Percentiles rank a stretch among this genome's conserved stretches.
These are phyloP conservation scores for Eupithecia tripunctaria DNA, from an alignment of 2,888 invertebrate genomes.

Conservation along the genomic window DNA sequence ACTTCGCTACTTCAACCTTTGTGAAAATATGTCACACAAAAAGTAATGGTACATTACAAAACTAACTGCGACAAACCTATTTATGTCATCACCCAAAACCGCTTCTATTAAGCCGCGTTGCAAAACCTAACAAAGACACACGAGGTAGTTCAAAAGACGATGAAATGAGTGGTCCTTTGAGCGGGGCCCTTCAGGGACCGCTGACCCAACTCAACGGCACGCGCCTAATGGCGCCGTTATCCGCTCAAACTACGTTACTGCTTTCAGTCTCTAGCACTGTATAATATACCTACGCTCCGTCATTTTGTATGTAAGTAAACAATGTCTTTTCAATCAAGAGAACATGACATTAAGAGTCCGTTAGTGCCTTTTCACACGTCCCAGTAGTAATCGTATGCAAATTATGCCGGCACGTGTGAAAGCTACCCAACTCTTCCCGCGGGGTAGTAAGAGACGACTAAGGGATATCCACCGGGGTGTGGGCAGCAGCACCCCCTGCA, in stretches of 20 bases:
- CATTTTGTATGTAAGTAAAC: conserved; percentile 2
- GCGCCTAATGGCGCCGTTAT: conserved; percentile 71
- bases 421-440: no score
- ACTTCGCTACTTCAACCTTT: no score
- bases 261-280: conserved; percentile 7
- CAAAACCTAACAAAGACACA: conserved; percentile 31
- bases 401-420: no score
- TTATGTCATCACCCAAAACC: background rate
- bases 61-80: conserved; percentile 3
- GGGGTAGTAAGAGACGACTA: no score
- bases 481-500: no score
- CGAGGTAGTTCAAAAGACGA: conserved; percentile 60
- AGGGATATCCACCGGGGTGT: no score
- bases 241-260: conserved; percentile 45
- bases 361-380: background rate
- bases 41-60: background rate
- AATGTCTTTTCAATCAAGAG: background rate
- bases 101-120: conserved; percentile 17
- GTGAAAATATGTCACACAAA: background rate
- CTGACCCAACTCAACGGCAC: conserved; percentile 70
- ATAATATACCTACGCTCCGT: background rate
- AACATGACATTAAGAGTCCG: background rate
- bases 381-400: no score
- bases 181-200: conserved; percentile 56
- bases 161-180: conserved; percentile 65